Conservation (phyloP, 2,888 invertebrate genomes). For the Candidula unifasciata region DNA sequence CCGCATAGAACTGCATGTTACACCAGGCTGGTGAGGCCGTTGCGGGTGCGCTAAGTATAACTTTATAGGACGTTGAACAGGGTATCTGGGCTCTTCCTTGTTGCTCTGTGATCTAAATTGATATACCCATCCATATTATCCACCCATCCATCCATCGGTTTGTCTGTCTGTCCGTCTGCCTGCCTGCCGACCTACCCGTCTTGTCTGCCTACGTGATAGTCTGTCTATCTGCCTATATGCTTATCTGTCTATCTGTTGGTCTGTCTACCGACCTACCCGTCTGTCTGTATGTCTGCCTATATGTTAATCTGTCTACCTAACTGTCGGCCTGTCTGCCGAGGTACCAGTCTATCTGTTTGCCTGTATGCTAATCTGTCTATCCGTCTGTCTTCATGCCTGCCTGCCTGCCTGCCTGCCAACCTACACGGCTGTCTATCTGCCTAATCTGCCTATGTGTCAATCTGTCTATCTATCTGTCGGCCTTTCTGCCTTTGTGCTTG, state of each 20-base stretch:
- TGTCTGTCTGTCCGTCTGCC: background rate
- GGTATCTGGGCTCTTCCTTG: too few species aligned
- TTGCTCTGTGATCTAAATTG: too few species aligned
- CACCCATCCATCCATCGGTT: background rate
- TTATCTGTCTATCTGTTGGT: too few species aligned
- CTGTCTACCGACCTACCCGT: too few species aligned
- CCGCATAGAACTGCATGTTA: too few species aligned
- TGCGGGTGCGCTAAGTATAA: too few species aligned
- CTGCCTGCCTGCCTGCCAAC: background rate
- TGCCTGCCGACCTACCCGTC: background rate
- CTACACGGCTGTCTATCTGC: background rate
- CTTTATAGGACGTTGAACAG: too few species aligned
- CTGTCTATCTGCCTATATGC: background rate
- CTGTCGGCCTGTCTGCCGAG: background rate
- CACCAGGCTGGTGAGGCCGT: background rate
- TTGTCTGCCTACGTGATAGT: background rate
- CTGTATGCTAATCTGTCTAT: background rate
- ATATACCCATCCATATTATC: too few species aligned
- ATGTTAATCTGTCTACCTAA: background rate
- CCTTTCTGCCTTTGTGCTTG: background rate
- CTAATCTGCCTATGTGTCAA: background rate
- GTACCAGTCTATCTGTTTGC: background rate
- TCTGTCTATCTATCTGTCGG: background rate
- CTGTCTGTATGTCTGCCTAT: background rate
- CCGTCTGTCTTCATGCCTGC: background rate